Base-by-base conservation (phyloP, 2,113 vertebrate genomes). In the Leptobrachium leishanense region DNA sequence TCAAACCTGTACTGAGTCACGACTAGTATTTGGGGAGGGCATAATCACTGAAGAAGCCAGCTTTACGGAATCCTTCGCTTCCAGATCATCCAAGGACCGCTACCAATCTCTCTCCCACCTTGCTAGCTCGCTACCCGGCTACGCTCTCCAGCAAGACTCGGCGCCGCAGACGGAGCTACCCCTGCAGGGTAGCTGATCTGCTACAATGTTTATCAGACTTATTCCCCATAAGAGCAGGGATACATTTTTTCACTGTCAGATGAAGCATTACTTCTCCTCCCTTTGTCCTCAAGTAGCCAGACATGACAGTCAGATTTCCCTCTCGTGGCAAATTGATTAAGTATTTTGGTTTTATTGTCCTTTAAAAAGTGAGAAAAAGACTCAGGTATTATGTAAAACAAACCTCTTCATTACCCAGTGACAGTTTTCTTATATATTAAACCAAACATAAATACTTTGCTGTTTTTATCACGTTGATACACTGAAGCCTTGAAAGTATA, bases 201-300 rank as follows among this genome's bases (percentile, higher is more conserved):
- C n/a, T n/a, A n/a, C n/a, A 46, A 55, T 65, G 68, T 77, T 77
- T 43, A 59, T 77, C 76, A 70, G 76, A 77, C 55, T 63, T 43
- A 50, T 70, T 43, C 68, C 76, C 67, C 67, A 40, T 2, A 43
- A 76, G 75, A 68, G 68, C 59, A 63, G 68, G 68, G 50, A 50
- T 31, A 41, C 13, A 20, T n/a, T 70, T 70, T 63, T n/a, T 20
- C 43, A 70, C 54, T 77, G 75, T 67, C 67, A 77, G 40, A 62
- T 44, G 76, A 67, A 70, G 53, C 13, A 70, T 68, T 63, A 68
- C 55, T 70, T 54, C 70, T 63, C 43, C 68, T 71, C 20, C 41
- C 62, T 63, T 41, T 70, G 57, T 66, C 65, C 5, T 57, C 55
- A 40, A 54, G 42, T 57, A 76, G 65, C 75, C 75, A 76, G 75